A percentile compares a stretch with the other conserved stretches of the same genome.
Evolutionary conservation across 92 coral and sea anemone genomes (phyloP).

Genomic region (Paragorgia papillata): DNA sequence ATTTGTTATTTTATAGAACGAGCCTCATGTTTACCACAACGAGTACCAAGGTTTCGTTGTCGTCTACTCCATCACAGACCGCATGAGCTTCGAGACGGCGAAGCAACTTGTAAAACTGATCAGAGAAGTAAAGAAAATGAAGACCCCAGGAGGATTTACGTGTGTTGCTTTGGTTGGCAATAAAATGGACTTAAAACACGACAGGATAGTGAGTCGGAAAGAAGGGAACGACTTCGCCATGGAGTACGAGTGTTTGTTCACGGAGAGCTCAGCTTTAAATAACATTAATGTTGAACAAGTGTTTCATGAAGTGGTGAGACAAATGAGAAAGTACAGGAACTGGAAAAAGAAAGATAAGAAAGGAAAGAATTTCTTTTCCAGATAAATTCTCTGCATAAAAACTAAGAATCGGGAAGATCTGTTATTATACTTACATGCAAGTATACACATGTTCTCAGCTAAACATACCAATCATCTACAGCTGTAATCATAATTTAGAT

Average conservation of each 20-base stretch:
- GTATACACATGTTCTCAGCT: too few species aligned
- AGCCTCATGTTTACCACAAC: constrained; percentile 77
- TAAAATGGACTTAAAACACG: constrained; percentile 76
- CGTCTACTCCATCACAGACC: constrained; percentile 80
- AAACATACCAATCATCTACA: too few species aligned
- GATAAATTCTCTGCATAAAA: constrained; percentile 7
- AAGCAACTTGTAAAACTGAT: constrained; percentile 79
- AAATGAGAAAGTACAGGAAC: constrained; percentile 61
- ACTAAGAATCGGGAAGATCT: neutral
- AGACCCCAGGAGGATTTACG: constrained; percentile 59
- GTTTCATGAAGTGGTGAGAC: constrained; percentile 79
- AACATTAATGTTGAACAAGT: constrained; percentile 70
- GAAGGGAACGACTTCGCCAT: constrained; percentile 75
- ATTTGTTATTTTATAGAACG: constrained; percentile 51
- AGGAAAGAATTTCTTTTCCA: constrained; percentile 51
- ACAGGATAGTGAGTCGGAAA: constrained; percentile 66
- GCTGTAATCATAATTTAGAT: too few species aligned
- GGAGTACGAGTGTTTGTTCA: constrained; percentile 77
- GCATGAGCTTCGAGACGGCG: constrained; percentile 77
- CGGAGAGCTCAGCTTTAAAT: constrained; percentile 79
- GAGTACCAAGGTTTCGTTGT: constrained; percentile 85
- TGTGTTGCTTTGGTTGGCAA: constrained; percentile 81
- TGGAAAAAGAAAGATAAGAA: constrained; percentile 64
- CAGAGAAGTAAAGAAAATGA: constrained; percentile 81
- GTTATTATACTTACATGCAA: too few species aligned